Evolutionary conservation across 1,140 invertebrate species (phyloP).

Genomic region (Aphidius gifuensis): DNA sequence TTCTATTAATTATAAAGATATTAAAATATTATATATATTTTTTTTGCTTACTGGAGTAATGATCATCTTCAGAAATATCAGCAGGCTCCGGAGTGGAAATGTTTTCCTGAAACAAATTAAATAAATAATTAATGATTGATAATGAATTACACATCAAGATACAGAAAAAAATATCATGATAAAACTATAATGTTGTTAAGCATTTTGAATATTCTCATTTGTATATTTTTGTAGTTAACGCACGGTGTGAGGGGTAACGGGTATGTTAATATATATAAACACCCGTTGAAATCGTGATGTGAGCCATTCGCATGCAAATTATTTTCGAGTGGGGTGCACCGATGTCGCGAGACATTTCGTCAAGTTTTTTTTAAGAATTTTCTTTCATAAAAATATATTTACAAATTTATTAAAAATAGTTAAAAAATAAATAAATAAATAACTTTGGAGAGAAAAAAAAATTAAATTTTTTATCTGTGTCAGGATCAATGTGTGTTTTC

Average conservation of each 20-base stretch:
- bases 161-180: not conserved
- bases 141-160: not conserved
- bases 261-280: conserved; percentile 1
- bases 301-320: conserved; percentile 29
- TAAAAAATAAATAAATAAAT: too few relatives aligned
- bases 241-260: too few relatives aligned
- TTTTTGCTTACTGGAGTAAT: conserved; percentile 63
- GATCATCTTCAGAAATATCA: conserved; percentile 68
- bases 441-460: not conserved
- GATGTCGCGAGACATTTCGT: not conserved
- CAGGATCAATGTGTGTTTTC: conserved; percentile 35
- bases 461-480: conserved; percentile 45
- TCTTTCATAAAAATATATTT: too few relatives aligned
- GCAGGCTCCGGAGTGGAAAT: conserved; percentile 64
- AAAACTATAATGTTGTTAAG: not conserved
- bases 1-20: too few relatives aligned
- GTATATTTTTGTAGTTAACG: not conserved
- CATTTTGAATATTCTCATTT: not conserved
- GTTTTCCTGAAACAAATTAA: conserved; percentile 66
- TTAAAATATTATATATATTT: conserved; percentile 14
- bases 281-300: conserved; percentile 27
- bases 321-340: conserved; percentile 11
- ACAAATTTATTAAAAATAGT: too few relatives aligned
- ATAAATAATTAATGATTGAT: conserved; percentile 23
- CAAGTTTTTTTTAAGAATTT: too few relatives aligned